Evolutionary conservation across 2,797 vertebrate species (phyloP), one percentile per base, ranked within the genome.

Genomic region (Tadarida brasiliensis): DNA sequence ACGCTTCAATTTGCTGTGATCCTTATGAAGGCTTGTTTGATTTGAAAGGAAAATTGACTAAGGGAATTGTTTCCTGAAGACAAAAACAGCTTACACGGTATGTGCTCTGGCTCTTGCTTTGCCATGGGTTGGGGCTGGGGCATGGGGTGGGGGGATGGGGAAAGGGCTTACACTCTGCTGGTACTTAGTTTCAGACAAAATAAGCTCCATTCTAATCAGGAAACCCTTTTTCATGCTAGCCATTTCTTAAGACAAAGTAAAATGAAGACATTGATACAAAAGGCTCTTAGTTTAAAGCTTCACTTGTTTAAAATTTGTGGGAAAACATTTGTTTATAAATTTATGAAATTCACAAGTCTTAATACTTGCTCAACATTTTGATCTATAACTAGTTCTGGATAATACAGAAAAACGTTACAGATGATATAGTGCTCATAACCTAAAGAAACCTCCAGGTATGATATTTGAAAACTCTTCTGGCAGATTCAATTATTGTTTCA

Each of bases 221-320:
- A 26, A 39, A 80, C 1, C 11, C 3, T 54, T 93, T 47, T 47
- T 30, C 10, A 8, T 22, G 28, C 16, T 56, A 67, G n/a, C 70
- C 3, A 68, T 94, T 93, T 96, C 24, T 90, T 88, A 80, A 51
- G 54, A 87, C 30, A 94, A 87, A 95, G n/a, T 11, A 63, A 93
- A 87, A 61, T 49, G 15, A 80, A 67, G 70, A 91, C 65, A 90
- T 2, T 63, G 74, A 74, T 57, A 54, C 17, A 87, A 88, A 59
- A 19, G 5, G 7, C 11, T 51, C 9, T 80, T 30, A 11, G 22
- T 20, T 86, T 76, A 94, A 87, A 92, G 14, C 7, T 17, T 63
- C 71, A 84, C 81, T 20, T 76, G 26, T 77, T 95, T 83, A 90
- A 67, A 71, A 85, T 90, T 61, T 93, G 57, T 77, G 16, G 44